Evolutionary conservation across 2,888 invertebrate species (phyloP), one percentile per base, ranked within the genome.

Genomic region (Colletes collaris): DNA sequence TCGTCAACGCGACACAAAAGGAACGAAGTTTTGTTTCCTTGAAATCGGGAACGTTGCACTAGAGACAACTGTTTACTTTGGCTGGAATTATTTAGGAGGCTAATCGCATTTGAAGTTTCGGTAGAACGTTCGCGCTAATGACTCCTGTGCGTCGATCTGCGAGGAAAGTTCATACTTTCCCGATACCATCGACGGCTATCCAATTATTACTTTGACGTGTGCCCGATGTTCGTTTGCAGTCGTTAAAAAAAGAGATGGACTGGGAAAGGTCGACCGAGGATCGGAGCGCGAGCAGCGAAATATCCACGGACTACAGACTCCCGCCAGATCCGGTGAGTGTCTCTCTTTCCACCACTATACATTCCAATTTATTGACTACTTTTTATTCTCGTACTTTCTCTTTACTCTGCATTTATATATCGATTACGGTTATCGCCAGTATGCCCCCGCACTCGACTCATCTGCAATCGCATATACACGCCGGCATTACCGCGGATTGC

Each of bases 241-340:
- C 97, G 86, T 94, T 97, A 91, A 97, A 97, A 93, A 97, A 97
- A 94, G 97, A 97, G 95, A 95, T 96, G 89, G 97, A 97, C 92
- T 97, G 97, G 96, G 96, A 96, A 90, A 94, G 96, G 91, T 95
- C 94, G 89, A 93, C 93, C 86, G 95, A 95, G 89, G 97, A 97
- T 89, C 97, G 97, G 74, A 97, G 96, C 93, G 95, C 95, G 90
- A 95, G 95, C 89, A 96, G 95, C 83, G 97, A 97, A 93, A 94
- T 96, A 92, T 95, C 96, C 86, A 94, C 96, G 70, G 97, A 97
- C 86, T 97, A 97, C 93, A 95, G 97, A 93, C 95, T 97, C 94
- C 96, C 96, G 86, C 91, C 97, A 96, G 97, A 97, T 94, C 95
- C 97, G 94, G 97, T 97, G 94, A 96, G 97, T 92, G 75, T 78